Conservation (phyloP, 2,888 invertebrate species). For the Troilus luridus region DNA sequence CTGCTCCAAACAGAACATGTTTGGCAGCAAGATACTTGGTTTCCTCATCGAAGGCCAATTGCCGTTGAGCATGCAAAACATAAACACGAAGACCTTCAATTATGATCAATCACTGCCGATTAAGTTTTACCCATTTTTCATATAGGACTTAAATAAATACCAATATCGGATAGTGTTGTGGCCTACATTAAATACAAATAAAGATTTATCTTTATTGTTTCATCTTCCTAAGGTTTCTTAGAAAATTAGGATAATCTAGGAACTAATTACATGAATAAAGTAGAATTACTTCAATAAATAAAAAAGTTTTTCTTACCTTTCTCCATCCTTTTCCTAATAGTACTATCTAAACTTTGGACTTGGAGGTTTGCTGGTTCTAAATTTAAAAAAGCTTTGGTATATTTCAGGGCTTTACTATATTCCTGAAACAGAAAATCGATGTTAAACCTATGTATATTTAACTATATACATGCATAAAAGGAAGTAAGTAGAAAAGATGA, state of each 20-base stretch:
- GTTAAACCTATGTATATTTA: not conserved
- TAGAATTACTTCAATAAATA: slow-evolving; percentile 18
- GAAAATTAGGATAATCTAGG: not conserved
- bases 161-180: too few relatives aligned
- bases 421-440: slow-evolving; percentile 72
- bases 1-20: too few relatives aligned
- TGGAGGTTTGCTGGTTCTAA: slow-evolving; percentile 92
- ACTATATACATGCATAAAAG: not conserved
- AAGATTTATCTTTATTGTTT: too few relatives aligned
- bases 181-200: too few relatives aligned
- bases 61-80: too few relatives aligned
- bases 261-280: not conserved
- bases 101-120: too few relatives aligned
- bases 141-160: too few relatives aligned
- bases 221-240: not conserved
- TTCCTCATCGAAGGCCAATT: too few relatives aligned
- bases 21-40: too few relatives aligned
- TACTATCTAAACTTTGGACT: slow-evolving; percentile 83
- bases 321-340: slow-evolving; percentile 91
- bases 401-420: slow-evolving; percentile 87
- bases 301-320: slow-evolving; percentile 72
- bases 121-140: too few relatives aligned
- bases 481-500: not conserved
- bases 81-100: too few relatives aligned
- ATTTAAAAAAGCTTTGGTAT: slow-evolving; percentile 83